Percentiles rank a stretch among this genome's conserved stretches.
phyloP scores from a whole-genome alignment of 92 coral and sea anemone species.

The Palythoa grandiflora region DNA sequence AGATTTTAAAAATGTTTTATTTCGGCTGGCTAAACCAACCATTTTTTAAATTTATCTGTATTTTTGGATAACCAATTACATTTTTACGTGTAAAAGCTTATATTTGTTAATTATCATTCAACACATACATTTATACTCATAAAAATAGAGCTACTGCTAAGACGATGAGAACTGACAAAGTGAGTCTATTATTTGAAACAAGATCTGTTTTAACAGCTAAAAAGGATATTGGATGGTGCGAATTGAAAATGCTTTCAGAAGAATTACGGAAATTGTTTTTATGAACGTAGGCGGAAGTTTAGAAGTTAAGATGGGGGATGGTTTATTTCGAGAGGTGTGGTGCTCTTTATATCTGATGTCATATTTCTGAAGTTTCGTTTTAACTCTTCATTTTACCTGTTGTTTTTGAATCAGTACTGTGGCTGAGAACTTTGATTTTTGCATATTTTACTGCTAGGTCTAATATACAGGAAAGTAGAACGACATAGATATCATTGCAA shows the following conservation, averaged over 20 bases:
- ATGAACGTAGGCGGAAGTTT: not conserved
- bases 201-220: not conserved
- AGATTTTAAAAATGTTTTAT: too few relatives aligned
- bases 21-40: too few relatives aligned
- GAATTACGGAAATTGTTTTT: not conserved
- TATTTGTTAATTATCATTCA: too few relatives aligned
- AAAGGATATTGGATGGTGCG: not conserved
- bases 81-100: too few relatives aligned
- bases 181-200: not conserved
- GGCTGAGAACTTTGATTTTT: not conserved
- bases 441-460: not conserved
- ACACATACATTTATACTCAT: not conserved
- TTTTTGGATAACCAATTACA: too few relatives aligned
- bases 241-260: not conserved
- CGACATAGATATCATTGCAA: not conserved
- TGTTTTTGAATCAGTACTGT: not conserved
- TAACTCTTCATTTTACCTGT: not conserved
- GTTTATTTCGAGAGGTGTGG: not conserved
- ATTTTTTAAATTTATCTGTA: too few relatives aligned
- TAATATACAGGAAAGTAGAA: not conserved
- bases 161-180: not conserved
- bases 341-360: not conserved
- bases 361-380: not conserved
- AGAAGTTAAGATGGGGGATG: not conserved
- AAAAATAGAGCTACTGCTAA: not conserved